Conservation (phyloP, 2,113 vertebrate genomes). For the Peucedramus taeniatus region DNA sequence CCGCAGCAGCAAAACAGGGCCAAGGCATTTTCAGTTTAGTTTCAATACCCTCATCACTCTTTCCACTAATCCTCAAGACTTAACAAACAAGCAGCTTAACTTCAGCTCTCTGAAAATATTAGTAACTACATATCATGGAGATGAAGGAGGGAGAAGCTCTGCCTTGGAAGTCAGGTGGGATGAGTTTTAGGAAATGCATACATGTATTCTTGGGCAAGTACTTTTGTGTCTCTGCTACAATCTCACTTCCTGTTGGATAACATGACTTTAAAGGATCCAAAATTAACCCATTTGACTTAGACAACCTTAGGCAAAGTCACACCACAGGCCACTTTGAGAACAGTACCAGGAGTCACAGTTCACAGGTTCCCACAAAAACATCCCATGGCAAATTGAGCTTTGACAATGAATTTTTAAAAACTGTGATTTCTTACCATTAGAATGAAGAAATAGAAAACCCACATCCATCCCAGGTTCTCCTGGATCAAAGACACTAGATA, state of each 20-base stretch:
- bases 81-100: not conserved
- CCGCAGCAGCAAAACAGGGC: not conserved
- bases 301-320: not conserved
- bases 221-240: not conserved
- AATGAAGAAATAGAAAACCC: constrained; percentile 96
- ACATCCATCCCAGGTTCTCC: constrained; percentile 88
- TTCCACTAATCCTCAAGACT: not conserved
- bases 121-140: accelerated
- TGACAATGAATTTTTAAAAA: not conserved
- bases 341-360: not conserved
- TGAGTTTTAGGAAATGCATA: not conserved
- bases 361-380: not conserved
- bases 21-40: not conserved
- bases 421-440: constrained; percentile 85
- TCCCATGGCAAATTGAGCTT: not conserved
- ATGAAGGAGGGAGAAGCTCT: not conserved
- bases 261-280: not conserved
- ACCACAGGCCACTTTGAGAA: not conserved
- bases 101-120: not conserved
- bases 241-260: not conserved
- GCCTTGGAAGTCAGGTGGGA: not conserved
- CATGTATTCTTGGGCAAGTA: not conserved
- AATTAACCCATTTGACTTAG: not conserved
- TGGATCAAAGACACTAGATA: constrained; percentile 93
- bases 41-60: not conserved